These are phyloP conservation scores for Teinopalpus imperialis DNA, from an alignment of 2,888 invertebrate genomes.

Conservation along the genomic window DNA sequence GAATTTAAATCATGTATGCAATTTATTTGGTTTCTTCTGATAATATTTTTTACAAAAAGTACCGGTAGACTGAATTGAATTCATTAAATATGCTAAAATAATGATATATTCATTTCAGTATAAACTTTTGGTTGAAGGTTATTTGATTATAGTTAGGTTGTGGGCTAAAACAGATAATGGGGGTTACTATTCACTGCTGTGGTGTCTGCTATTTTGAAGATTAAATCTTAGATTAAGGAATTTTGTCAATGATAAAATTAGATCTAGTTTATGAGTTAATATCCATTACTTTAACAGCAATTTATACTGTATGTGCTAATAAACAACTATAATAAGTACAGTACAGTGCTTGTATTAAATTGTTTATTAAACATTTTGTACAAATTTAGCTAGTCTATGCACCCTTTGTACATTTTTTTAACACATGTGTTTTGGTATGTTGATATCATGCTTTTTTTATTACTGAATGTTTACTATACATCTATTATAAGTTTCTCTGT, in stretches of 20 bases:
- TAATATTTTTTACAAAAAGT: too few species aligned
- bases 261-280: too few species aligned
- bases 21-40: conserved; percentile 4
- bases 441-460: too few species aligned
- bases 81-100: neutral
- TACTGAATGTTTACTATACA: conserved; percentile 24
- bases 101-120: neutral
- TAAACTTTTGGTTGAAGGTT: neutral
- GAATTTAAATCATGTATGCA: neutral
- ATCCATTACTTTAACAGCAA: too few species aligned
- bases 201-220: too few species aligned
- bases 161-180: too few species aligned
- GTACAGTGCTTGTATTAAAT: neutral
- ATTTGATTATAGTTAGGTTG: too few species aligned
- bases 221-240: too few species aligned
- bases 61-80: too few species aligned
- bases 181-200: neutral
- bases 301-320: neutral
- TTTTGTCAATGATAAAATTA: too few species aligned
- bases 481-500: conserved; percentile 15
- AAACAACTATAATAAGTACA: conserved; percentile 16
- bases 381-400: conserved; percentile 40
- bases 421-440: too few species aligned
- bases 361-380: conserved; percentile 31
- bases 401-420: conserved; percentile 32